These are phyloP conservation scores for Lasioglossum pauxillum DNA, from an alignment of 2,888 invertebrate species.

Conservation along the genomic window DNA sequence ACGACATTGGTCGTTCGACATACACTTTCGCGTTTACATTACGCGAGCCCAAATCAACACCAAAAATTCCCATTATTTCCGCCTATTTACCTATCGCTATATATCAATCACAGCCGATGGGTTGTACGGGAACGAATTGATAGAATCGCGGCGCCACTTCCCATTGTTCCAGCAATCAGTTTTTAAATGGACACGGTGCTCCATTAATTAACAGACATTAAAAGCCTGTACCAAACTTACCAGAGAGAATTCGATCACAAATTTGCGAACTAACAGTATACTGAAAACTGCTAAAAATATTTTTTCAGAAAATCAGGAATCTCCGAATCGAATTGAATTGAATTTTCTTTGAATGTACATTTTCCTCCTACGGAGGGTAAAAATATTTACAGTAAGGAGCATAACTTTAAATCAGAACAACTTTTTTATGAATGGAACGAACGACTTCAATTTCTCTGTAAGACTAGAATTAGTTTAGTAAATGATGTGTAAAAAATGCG, in stretches of 20 bases:
- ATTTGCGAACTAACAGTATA: not conserved
- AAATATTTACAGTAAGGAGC: too few species aligned
- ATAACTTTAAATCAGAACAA: too few species aligned
- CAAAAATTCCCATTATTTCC: slow-evolving; percentile 16
- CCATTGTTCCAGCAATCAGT: not conserved
- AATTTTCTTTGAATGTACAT: too few species aligned
- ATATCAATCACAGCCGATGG: not conserved
- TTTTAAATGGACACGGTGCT: not conserved
- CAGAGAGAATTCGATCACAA: not conserved
- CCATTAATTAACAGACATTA: not conserved
- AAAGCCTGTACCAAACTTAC: not conserved
- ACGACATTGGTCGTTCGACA: slow-evolving; percentile 26
- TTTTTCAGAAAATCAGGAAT: not conserved
- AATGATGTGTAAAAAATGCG: too few species aligned
- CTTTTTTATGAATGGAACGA: too few species aligned
- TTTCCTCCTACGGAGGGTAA: not conserved
- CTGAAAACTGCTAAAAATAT: not conserved
- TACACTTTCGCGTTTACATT: slow-evolving; percentile 3
- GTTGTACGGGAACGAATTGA: not conserved
- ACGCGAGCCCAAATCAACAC: not conserved
- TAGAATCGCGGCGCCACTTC: not conserved
- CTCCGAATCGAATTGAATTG: not conserved
- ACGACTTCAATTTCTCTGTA: too few species aligned
- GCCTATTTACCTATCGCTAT: not conserved
- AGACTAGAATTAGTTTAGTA: too few species aligned